Evolutionary conservation across 2,797 vertebrate genomes (phyloP).

Genomic region (Amphiprion clarkii): DNA sequence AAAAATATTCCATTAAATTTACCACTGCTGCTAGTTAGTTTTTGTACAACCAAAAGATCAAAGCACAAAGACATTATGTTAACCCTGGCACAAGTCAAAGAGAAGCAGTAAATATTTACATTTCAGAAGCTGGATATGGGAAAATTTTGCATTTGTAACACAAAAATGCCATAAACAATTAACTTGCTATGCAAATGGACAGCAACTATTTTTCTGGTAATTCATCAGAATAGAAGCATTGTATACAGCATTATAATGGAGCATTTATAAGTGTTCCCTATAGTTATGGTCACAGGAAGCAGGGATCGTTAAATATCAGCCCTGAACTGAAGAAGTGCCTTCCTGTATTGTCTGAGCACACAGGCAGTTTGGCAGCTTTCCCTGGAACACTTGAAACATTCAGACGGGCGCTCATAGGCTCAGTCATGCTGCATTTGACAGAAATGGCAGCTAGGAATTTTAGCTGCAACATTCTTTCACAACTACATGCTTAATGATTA

Average conservation of each 20-base stretch:
- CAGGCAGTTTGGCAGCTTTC: slow-evolving; percentile 35
- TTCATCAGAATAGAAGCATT: neutral
- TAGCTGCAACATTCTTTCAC: slow-evolving; percentile 1
- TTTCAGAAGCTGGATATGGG: no score
- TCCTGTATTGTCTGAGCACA: slow-evolving; percentile 54
- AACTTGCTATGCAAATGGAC: no score
- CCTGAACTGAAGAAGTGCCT: slow-evolving; percentile 38
- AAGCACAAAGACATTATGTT: no score
- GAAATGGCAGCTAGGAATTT: slow-evolving; percentile 31
- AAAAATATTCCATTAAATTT: no score
- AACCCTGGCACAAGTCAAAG: no score
- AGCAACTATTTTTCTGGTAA: neutral
- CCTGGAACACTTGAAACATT: slow-evolving; percentile 25
- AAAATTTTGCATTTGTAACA: no score
- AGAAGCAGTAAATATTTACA: no score
- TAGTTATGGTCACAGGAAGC: slow-evolving; percentile 33
- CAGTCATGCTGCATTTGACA: slow-evolving; percentile 30
- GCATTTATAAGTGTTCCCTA: slow-evolving; percentile 49
- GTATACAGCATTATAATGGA: no score
- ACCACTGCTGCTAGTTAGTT: no score
- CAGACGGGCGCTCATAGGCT: slow-evolving; percentile 30
- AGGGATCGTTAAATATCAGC: slow-evolving; percentile 31
- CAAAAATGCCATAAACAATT: neutral
- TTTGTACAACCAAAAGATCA: no score
- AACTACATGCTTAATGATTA: neutral